phyloP scores from a whole-genome alignment of 2,888 invertebrate genomes.

The Diadegma fenestrale region DNA sequence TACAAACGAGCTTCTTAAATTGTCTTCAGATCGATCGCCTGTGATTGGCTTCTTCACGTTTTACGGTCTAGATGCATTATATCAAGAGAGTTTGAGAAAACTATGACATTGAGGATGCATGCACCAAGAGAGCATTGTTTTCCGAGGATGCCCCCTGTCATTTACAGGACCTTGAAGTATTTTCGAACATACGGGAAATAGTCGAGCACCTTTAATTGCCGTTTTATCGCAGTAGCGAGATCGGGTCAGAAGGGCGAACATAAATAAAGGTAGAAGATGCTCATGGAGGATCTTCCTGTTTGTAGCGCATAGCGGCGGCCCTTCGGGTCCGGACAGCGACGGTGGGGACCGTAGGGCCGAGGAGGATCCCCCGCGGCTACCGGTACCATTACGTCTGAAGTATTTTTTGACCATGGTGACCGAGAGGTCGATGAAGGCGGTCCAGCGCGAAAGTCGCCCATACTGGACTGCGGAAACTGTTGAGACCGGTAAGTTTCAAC shows the following conservation, averaged over 20 bases:
- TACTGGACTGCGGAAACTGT: slow-evolving; percentile 38
- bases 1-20: slow-evolving; percentile 61
- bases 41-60: slow-evolving; percentile 40
- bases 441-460: slow-evolving; percentile 43
- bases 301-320: slow-evolving; percentile 49
- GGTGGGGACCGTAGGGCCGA: slow-evolving; percentile 50
- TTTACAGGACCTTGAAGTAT: slow-evolving; percentile 18
- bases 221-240: slow-evolving; percentile 73
- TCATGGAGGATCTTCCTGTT: slow-evolving; percentile 48
- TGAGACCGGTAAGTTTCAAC: slow-evolving; percentile 41
- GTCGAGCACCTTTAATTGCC: slow-evolving; percentile 72
- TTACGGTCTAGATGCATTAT: slow-evolving; percentile 19
- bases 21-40: slow-evolving; percentile 44
- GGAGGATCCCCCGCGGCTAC: slow-evolving; percentile 75
- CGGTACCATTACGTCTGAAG: slow-evolving; percentile 72
- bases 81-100: slow-evolving; percentile 15
- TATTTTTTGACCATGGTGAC: slow-evolving; percentile 46
- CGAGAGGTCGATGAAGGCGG: slow-evolving; percentile 57
- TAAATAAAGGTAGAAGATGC: slow-evolving; percentile 70
- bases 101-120: slow-evolving; percentile 38
- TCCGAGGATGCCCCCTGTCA: slow-evolving; percentile 11
- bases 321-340: slow-evolving; percentile 46
- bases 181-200: slow-evolving; percentile 63
- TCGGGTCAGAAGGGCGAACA: slow-evolving; percentile 70
- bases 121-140: slow-evolving; percentile 28